Conservation (phyloP, 2,113 vertebrate genomes). For the Chaetura pelagica region DNA sequence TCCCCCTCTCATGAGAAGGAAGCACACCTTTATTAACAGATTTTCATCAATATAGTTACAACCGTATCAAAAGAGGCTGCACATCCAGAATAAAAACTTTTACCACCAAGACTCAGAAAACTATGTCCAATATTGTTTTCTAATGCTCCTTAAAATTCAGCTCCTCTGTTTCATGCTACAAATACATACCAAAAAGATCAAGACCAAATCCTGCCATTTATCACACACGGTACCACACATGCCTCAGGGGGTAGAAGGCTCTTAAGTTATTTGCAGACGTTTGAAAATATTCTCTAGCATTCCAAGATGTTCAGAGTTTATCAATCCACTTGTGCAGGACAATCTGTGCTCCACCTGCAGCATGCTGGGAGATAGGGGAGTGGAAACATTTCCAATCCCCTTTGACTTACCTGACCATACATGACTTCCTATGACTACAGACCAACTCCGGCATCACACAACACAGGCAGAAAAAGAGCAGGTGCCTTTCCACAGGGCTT, state of each 20-base stretch:
- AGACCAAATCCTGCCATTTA: not conserved
- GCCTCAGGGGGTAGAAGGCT: fast-evolving
- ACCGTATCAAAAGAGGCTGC: not conserved
- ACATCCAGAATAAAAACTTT: not conserved
- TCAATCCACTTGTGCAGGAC: not conserved
- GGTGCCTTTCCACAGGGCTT: fast-evolving
- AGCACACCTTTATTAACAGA: not conserved
- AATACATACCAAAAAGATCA: not conserved
- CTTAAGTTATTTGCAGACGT: not conserved
- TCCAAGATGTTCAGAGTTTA: not conserved
- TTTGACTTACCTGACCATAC: not conserved
- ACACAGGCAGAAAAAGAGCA: fast-evolving
- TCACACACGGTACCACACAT: fast-evolving
- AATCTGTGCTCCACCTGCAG: not conserved
- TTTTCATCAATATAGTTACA: not conserved
- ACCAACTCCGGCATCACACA: not conserved
- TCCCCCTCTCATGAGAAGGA: not conserved
- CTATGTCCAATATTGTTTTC: not conserved
- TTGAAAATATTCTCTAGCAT: not conserved
- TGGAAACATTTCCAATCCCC: not conserved
- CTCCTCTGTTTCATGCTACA: not conserved
- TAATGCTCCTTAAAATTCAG: not conserved
- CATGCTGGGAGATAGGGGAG: too few species aligned
- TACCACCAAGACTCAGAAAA: not conserved
- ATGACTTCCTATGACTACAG: not conserved